A percentile compares a stretch with the other conserved stretches of the same genome.
These are phyloP conservation scores for Nannoperca obscura DNA, from an alignment of 2,797 vertebrate species.

Conservation along the genomic window DNA sequence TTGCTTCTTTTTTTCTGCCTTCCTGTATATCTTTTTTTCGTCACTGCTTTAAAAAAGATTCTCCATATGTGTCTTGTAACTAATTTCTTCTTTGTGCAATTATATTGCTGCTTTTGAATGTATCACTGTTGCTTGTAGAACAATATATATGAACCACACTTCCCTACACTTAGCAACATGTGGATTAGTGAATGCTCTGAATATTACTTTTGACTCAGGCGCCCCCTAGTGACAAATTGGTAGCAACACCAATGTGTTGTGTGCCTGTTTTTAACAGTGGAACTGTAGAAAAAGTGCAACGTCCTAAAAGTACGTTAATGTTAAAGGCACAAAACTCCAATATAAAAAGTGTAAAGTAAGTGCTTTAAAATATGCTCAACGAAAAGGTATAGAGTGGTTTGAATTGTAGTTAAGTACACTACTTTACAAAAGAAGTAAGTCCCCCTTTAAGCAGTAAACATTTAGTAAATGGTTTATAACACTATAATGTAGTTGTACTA, in stretches of 20 bases:
- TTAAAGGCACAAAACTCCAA: not conserved
- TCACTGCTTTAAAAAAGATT: not conserved
- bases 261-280: not conserved
- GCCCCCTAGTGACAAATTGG: constrained; percentile 59
- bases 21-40: constrained; percentile 16
- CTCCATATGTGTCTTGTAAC: constrained; percentile 3
- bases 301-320: not conserved
- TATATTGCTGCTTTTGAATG: not conserved
- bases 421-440: no score
- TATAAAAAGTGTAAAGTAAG: no score
- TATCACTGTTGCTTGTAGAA: not conserved
- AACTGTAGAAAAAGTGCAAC: not conserved
- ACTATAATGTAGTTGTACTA: not conserved
- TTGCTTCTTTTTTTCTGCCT: constrained; percentile 59
- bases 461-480: not conserved
- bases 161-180: not conserved
- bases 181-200: not conserved
- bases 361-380: not conserved
- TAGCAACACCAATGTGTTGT: constrained; percentile 12
- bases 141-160: not conserved
- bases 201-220: constrained; percentile 33
- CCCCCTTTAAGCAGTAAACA: no score
- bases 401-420: no score
- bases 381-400: not conserved
- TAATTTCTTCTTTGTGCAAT: constrained; percentile 1